Conservation (phyloP, 2,113 vertebrate genomes). For the Tursiops truncatus region DNA sequence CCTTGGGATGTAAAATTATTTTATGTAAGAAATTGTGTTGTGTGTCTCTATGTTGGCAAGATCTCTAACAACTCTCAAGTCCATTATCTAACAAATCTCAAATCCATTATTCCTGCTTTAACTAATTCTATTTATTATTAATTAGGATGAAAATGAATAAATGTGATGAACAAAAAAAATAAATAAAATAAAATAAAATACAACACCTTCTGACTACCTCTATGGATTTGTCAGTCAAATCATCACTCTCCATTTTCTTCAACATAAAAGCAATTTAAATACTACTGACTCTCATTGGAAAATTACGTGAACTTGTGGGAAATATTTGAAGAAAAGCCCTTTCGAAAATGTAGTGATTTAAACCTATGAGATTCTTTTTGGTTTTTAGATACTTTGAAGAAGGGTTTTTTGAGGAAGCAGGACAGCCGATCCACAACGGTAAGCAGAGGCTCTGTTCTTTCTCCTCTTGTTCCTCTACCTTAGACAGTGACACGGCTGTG, state of each 20-base stretch:
- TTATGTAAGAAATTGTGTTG: not conserved
- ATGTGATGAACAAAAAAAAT: not conserved
- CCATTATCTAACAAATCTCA: no score
- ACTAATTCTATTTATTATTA: conserved; percentile 55
- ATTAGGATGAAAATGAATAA: conserved; percentile 69
- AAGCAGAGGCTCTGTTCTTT: not conserved
- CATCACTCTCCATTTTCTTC: not conserved
- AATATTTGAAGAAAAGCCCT: not conserved
- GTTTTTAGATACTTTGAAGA: conserved; percentile 67
- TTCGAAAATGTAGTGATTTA: not conserved
- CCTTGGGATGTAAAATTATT: not conserved
- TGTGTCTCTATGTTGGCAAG: not conserved
- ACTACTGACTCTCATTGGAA: not conserved
- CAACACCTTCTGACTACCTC: not conserved
- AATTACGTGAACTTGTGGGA: not conserved
- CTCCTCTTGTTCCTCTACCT: not conserved
- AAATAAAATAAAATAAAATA: no score
- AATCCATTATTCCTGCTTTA: conserved; percentile 41
- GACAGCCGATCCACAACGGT: conserved; percentile 51
- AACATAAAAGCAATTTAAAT: not conserved
- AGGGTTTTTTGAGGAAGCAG: conserved; percentile 64
- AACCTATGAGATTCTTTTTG: not conserved
- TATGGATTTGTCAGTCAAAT: not conserved
- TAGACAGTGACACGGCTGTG: not conserved
- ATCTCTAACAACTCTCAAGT: not conserved